Conservation (phyloP, 2,888 invertebrate genomes). For the Eudasyphora cyanicolor region DNA sequence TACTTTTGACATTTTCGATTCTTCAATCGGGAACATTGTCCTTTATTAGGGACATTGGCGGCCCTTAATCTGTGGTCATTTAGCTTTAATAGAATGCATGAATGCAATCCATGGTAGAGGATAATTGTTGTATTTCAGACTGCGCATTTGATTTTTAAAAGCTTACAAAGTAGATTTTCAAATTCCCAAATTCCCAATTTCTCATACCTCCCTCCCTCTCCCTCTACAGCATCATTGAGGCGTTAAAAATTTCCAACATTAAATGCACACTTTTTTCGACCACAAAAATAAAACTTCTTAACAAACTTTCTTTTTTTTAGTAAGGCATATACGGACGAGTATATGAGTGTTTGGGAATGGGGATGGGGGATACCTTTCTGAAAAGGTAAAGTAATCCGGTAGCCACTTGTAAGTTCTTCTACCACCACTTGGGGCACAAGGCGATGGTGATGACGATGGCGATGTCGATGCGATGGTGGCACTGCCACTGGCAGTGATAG, state of each 20-base stretch:
- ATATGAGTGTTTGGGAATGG: background rate
- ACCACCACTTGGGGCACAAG: background rate
- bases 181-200: background rate
- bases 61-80: no score
- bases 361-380: background rate
- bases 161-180: no score
- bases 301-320: conserved; percentile 56
- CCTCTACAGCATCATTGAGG: background rate
- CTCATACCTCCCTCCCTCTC: background rate
- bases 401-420: conserved; percentile 64
- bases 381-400: conserved; percentile 64
- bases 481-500: conserved; percentile 41
- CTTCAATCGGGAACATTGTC: no score
- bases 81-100: no score
- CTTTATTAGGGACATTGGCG: no score
- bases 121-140: no score
- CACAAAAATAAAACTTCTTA: conserved; percentile 43
- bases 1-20: no score
- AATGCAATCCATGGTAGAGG: no score
- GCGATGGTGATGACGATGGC: background rate
- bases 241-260: conserved; percentile 55
- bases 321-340: background rate
- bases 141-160: no score
- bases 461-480: conserved; percentile 33
- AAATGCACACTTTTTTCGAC: conserved; percentile 40